A percentile compares a stretch with the other conserved stretches of the same genome.
These are phyloP conservation scores for Lytechinus variegatus DNA, from an alignment of 35 echinoderm and acorn worm genomes.

Conservation along the genomic window DNA sequence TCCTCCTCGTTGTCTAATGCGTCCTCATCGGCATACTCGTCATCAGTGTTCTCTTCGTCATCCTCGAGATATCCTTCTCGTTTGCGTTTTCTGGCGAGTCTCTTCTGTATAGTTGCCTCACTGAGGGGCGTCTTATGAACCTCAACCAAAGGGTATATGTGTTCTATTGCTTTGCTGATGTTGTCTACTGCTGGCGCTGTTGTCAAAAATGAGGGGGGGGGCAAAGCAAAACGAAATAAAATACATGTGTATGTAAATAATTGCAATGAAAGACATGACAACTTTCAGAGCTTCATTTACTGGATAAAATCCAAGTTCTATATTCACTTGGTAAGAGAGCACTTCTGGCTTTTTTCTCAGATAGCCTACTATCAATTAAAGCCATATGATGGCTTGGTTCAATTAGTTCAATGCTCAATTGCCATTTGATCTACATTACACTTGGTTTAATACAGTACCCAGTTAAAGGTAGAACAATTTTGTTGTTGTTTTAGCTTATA, in stretches of 20 bases:
- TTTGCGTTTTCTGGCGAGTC: slow-evolving; percentile 1
- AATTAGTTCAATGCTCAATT: no score
- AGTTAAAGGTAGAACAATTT: no score
- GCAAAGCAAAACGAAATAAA: neutral
- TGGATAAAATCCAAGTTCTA: no score
- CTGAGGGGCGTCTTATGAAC: slow-evolving; percentile 42
- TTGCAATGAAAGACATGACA: no score
- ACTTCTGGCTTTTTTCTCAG: no score
- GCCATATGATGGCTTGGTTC: no score
- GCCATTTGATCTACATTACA: no score
- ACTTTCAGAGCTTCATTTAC: no score
- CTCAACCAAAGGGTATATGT: slow-evolving; percentile 80
- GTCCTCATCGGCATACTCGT: slow-evolving; percentile 24
- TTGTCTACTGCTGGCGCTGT: slow-evolving; percentile 83
- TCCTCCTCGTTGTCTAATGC: neutral
- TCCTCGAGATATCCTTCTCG: neutral
- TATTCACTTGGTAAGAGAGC: no score
- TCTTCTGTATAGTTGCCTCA: slow-evolving; percentile 17
- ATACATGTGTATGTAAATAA: neutral
- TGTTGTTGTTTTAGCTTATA: no score
- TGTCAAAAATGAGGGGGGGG: neutral
- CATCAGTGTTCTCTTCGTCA: slow-evolving; percentile 31
- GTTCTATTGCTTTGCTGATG: slow-evolving; percentile 71
- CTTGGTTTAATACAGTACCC: no score
- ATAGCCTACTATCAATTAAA: no score